phyloP scores from a whole-genome alignment of 2,113 vertebrate genomes.

The human region DNA sequence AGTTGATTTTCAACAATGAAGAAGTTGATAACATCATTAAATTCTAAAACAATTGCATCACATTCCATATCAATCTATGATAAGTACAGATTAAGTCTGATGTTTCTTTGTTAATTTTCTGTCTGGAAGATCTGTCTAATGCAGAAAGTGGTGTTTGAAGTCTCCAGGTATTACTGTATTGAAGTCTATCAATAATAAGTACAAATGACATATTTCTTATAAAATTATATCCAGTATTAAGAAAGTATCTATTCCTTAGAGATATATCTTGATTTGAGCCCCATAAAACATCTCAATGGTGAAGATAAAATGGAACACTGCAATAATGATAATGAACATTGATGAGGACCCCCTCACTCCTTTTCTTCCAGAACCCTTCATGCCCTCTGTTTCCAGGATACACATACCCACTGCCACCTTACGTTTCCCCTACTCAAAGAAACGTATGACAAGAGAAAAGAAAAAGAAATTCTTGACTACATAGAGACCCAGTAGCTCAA shows the following conservation, averaged over 20 bases:
- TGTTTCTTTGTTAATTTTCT: too few species aligned
- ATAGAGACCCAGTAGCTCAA: not conserved
- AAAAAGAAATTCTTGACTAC: not conserved
- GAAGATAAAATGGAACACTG: not conserved
- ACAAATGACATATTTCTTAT: not conserved
- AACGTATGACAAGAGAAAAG: not conserved
- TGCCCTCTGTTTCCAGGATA: not conserved
- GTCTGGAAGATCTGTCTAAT: too few species aligned
- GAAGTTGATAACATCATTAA: not conserved
- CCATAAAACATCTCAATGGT: not conserved
- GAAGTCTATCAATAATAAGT: not conserved
- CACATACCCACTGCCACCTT: not conserved
- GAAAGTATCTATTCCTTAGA: not conserved
- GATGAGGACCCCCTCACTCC: fast-evolving
- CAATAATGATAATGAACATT: not conserved
- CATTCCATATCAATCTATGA: not conserved
- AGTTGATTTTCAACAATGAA: not conserved
- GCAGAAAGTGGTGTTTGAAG: too few species aligned
- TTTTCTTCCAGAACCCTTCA: not conserved
- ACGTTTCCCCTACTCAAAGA: not conserved
- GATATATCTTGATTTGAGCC: not conserved
- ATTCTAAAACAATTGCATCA: not conserved
- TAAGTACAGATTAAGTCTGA: not conserved
- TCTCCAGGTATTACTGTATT: too few species aligned
- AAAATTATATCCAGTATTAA: not conserved